These are phyloP conservation scores for Microtus ochrogaster DNA, from an alignment of 2,113 vertebrate genomes.

Conservation along the genomic window DNA sequence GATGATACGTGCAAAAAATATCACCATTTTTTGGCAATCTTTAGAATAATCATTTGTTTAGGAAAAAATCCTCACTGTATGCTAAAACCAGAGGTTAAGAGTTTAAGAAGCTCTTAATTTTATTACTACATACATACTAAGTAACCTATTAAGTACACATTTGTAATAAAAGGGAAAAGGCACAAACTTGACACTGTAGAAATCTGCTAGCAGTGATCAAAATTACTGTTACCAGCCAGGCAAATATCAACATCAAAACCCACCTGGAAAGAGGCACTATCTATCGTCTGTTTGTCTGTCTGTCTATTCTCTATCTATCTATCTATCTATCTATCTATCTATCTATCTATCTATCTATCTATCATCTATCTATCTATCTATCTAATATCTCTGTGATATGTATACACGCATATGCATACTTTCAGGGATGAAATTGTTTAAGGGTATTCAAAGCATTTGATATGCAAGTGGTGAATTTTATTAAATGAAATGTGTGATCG, in stretches of 20 bases:
- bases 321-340: no score
- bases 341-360: no score
- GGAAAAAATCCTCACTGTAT: not conserved
- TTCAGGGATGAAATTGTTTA: not conserved
- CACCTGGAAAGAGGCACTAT: not conserved
- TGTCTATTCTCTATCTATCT: no score
- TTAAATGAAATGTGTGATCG: not conserved
- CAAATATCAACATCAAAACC: not conserved
- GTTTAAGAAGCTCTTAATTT: constrained; percentile 2
- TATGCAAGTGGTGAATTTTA: not conserved
- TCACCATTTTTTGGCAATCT: not conserved
- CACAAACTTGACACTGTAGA: not conserved
- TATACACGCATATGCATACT: not conserved
- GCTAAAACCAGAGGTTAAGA: not conserved
- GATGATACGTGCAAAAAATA: not conserved
- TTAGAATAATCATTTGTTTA: not conserved
- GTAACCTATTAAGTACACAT: not conserved
- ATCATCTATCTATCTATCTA: no score
- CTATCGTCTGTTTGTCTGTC: not conserved
- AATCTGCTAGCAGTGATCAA: not conserved
- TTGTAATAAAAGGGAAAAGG: not conserved
- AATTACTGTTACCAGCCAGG: not conserved
- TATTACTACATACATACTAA: not conserved
- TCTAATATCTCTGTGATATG: not conserved
- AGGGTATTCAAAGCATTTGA: not conserved